Evolutionary conservation across 2,888 invertebrate species (phyloP).

Genomic region (Brenthis hecate): DNA sequence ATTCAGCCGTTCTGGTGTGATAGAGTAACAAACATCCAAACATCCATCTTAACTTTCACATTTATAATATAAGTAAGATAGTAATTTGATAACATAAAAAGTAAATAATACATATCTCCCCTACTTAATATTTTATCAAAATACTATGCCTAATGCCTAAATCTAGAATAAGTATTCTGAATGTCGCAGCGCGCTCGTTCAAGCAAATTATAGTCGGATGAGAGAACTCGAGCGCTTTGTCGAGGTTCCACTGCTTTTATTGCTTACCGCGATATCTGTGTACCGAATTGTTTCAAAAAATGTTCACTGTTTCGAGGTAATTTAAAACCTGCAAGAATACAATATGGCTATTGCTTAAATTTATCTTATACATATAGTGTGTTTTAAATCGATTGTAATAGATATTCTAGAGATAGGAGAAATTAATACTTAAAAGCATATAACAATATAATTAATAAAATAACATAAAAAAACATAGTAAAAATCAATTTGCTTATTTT

Average conservation of each 20-base stretch:
- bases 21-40: too few relatives aligned
- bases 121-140: neutral
- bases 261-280: conserved; percentile 48
- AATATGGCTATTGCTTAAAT: neutral
- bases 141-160: conserved; percentile 23
- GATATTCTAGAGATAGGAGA: too few relatives aligned
- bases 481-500: too few relatives aligned
- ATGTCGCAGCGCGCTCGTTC: conserved; percentile 47
- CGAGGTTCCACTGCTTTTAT: conserved; percentile 53
- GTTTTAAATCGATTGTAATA: neutral
- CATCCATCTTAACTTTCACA: too few relatives aligned
- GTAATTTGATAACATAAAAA: too few relatives aligned
- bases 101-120: too few relatives aligned
- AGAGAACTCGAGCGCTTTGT: conserved; percentile 46
- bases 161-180: conserved; percentile 46
- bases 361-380: neutral
- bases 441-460: too few relatives aligned
- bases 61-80: too few relatives aligned
- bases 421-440: too few relatives aligned
- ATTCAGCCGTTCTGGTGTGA: too few relatives aligned
- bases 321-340: conserved; percentile 13
- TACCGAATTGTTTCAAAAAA: conserved; percentile 48
- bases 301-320: conserved; percentile 28
- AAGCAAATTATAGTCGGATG: conserved; percentile 55
- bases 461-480: too few relatives aligned